phyloP scores from a whole-genome alignment of 2,888 invertebrate species.

The Brassicogethes aeneus region DNA sequence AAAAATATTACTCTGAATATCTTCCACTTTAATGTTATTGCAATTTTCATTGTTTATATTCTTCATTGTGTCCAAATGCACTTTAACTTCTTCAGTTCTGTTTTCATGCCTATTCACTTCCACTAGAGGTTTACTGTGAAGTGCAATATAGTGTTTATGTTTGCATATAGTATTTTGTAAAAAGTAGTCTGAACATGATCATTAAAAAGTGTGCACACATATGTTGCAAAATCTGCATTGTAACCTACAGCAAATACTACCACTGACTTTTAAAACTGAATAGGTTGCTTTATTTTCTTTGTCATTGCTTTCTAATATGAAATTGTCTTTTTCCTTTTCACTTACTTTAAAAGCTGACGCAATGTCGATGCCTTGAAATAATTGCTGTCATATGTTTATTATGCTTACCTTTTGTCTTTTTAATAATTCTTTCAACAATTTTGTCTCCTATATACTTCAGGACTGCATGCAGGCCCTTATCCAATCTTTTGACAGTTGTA shows the following conservation, averaged over 20 bases:
- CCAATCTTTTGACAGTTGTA: not conserved
- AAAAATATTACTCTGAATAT: no score
- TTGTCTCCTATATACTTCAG: not conserved
- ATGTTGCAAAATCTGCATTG: not conserved
- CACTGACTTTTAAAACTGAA: not conserved
- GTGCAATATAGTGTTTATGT: no score
- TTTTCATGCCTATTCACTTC: no score
- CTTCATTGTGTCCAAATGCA: no score
- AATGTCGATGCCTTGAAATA: not conserved
- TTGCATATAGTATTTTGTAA: no score
- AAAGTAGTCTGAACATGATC: not conserved
- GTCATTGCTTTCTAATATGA: not conserved
- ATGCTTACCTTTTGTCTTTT: slow-evolving; percentile 1
- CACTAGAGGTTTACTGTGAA: no score
- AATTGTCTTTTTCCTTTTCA: not conserved
- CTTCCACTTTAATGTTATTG: no score
- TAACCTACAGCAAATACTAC: not conserved
- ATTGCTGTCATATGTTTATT: not conserved
- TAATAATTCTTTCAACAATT: no score
- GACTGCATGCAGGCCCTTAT: slow-evolving; percentile 1
- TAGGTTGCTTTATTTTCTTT: not conserved
- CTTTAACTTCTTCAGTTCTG: no score
- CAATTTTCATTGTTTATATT: no score
- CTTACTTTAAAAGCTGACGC: not conserved
- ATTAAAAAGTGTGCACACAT: not conserved